phyloP scores from a whole-genome alignment of 2,888 invertebrate species.

The Melanostoma mellinum region DNA sequence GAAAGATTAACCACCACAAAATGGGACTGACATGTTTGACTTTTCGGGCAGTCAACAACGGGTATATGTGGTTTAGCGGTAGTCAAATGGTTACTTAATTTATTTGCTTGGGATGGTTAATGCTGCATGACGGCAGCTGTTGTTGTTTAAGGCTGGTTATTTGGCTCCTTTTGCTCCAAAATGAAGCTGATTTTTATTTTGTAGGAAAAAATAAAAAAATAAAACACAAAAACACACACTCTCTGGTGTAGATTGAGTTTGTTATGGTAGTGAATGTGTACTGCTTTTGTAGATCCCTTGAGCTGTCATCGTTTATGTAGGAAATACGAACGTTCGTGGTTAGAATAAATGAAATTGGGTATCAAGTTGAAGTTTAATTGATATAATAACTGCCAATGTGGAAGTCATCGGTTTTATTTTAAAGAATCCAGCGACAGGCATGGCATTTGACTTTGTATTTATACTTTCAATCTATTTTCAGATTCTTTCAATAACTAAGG shows the following conservation, averaged over 20 bases:
- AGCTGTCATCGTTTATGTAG: conserved; percentile 22
- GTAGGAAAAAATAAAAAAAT: conserved; percentile 37
- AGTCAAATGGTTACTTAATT: conserved; percentile 67
- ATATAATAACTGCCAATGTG: conserved; percentile 38
- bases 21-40: conserved; percentile 69
- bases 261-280: background rate
- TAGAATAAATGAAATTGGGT: conserved; percentile 26
- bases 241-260: conserved; percentile 22
- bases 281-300: conserved; percentile 16
- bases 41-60: conserved; percentile 66
- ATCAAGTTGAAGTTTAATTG: conserved; percentile 16
- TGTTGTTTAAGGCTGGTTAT: conserved; percentile 52
- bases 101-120: conserved; percentile 64
- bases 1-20: conserved; percentile 67
- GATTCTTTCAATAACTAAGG: too few species aligned
- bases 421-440: too few species aligned
- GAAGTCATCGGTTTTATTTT: background rate
- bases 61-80: conserved; percentile 65
- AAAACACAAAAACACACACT: too few species aligned
- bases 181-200: conserved; percentile 2
- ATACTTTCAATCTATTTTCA: too few species aligned
- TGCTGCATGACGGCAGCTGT: conserved; percentile 64
- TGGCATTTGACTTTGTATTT: too few species aligned
- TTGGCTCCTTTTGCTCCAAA: conserved; percentile 3
- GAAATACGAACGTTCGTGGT: conserved; percentile 26